Conservation (phyloP, 2,888 invertebrate genomes). For the Apamea monoglypha region DNA sequence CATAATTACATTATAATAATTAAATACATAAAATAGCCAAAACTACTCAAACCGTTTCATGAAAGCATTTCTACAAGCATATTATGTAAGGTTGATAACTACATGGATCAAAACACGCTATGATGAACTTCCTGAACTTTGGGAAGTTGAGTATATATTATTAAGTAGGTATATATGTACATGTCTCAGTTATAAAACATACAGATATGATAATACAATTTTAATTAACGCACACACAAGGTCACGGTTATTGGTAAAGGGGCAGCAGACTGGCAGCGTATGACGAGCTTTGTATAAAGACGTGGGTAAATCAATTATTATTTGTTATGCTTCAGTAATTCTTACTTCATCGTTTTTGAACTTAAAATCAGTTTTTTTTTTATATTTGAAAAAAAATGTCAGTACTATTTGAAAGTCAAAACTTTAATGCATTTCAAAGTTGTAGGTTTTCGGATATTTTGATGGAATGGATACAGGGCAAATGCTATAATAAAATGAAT, state of each 20-base stretch:
- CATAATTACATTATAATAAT: conserved; percentile 54
- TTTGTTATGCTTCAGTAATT: conserved; percentile 25
- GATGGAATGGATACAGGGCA: conserved; percentile 65
- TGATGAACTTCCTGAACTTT: conserved; percentile 79
- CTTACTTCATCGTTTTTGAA: conserved; percentile 17
- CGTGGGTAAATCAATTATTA: conserved; percentile 65
- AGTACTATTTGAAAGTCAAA: conserved; percentile 23
- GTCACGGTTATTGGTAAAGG: conserved; percentile 80
- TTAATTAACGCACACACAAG: conserved; percentile 68
- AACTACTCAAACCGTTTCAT: conserved; percentile 78
- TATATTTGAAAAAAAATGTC: conserved; percentile 16
- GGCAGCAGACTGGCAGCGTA: conserved; percentile 88
- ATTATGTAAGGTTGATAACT: conserved; percentile 56
- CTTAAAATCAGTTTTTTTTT: neutral
- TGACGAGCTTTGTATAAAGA: conserved; percentile 84
- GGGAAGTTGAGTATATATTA: conserved; percentile 76
- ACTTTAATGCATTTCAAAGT: conserved; percentile 34
- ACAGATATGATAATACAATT: conserved; percentile 61
- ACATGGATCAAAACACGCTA: conserved; percentile 66
- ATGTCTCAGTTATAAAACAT: conserved; percentile 63
- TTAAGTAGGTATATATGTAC: conserved; percentile 59
- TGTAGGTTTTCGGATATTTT: conserved; percentile 38
- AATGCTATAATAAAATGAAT: conserved; percentile 64
- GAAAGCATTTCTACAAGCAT: conserved; percentile 77
- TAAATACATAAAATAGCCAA: conserved; percentile 88